These are phyloP conservation scores for Gnatocerus cornutus DNA, from an alignment of 2,888 invertebrate genomes.

Conservation along the genomic window DNA sequence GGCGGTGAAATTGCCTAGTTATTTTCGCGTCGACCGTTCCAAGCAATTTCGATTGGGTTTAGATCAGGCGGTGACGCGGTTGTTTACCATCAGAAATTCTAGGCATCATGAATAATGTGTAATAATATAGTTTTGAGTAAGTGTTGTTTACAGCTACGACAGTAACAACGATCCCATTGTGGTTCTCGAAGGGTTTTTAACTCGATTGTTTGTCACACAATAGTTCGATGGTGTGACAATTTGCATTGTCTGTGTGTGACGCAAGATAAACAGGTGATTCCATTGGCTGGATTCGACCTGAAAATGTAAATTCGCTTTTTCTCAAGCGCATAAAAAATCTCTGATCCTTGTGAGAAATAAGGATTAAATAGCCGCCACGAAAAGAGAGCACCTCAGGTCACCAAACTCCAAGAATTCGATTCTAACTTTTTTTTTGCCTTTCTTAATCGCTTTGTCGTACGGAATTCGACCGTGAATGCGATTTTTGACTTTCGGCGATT, in stretches of 20 bases:
- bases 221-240: too few species aligned
- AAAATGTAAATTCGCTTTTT: constrained; percentile 14
- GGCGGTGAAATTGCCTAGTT: constrained; percentile 1
- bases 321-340: constrained; percentile 9
- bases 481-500: constrained; percentile 9
- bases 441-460: neutral
- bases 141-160: too few species aligned
- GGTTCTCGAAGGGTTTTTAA: too few species aligned
- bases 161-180: too few species aligned
- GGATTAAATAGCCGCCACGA: constrained; percentile 1
- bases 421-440: neutral
- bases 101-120: too few species aligned
- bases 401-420: constrained; percentile 23
- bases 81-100: neutral
- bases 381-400: constrained; percentile 1
- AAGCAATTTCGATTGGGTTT: constrained; percentile 9
- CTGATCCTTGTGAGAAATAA: constrained; percentile 3
- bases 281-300: neutral
- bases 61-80: constrained; percentile 10
- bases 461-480: constrained; percentile 12
- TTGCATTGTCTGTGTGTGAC: neutral
- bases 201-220: too few species aligned
- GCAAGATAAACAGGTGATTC: constrained; percentile 6
- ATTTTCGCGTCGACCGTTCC: constrained; percentile 11
- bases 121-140: too few species aligned